Evolutionary conservation across 2,797 vertebrate species (phyloP), one percentile per base, ranked within the genome.

Genomic region (Cottoperca gobio): DNA sequence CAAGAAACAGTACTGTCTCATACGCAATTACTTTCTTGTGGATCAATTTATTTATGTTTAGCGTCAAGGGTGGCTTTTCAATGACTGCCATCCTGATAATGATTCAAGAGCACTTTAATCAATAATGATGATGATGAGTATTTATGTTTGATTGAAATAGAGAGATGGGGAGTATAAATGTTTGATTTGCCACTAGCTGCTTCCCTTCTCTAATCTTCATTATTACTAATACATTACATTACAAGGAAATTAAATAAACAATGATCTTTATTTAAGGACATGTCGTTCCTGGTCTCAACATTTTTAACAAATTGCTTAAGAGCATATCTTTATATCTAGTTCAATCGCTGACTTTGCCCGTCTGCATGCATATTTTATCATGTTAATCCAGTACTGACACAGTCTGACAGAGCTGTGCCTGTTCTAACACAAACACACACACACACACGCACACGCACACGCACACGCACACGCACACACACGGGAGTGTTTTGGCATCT

Each of bases 401-500:
- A 59, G 49, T 64, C 50, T 76, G 82, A 84, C 72, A 75, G 75
- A 84, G 65, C 54, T 23, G 66, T 16, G 54, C n/a, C 42, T 52
- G 73, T 58, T 76, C 66, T 28, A 70, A 43, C 63, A 57, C 37
- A 50, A 33, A 24, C 40, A 28, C 24, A 35, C 7, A 17, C 49
- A 57, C 63, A 61, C 71, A 66, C 26, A 45, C 49, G 42, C 64
- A 24, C 16, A 53, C 78, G 55, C 66, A 70, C 70, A 60, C 40
- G 53, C 79, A 55, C 79, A 78, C 72, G 69, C 48, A 65, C 65
- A 62, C 69, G 58, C 39, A 58, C 54, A 61, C 43, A 16, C 61
- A 33, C 3, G 16, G 63, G 45, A 79, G 78, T 73, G 81, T 79
- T 90, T 83, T 84, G 83, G 86, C 85, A 87, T 89, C 84, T 82